Conservation (phyloP, 2,113 vertebrate species). For the Promerops cafer region DNA sequence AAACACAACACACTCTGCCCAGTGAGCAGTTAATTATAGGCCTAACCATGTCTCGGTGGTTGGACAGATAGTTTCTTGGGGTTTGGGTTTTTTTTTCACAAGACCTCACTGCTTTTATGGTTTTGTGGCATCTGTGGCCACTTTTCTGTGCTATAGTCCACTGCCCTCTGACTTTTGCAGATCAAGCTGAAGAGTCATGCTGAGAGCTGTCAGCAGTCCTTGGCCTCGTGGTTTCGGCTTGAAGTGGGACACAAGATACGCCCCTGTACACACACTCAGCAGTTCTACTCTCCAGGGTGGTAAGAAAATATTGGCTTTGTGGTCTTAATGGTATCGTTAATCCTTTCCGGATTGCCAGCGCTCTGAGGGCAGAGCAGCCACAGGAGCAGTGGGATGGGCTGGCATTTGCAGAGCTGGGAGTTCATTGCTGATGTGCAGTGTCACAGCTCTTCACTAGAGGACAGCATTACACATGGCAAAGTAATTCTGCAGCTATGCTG, state of each 20-base stretch:
- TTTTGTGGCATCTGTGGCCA: neutral
- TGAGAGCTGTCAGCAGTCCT: neutral
- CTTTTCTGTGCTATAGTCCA: neutral
- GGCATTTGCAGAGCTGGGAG: neutral
- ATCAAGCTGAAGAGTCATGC: neutral
- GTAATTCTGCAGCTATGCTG: neutral
- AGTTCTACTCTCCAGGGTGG: neutral
- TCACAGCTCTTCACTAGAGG: slow-evolving; percentile 16
- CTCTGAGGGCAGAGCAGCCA: neutral
- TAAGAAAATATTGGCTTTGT: neutral
- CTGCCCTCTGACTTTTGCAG: neutral
- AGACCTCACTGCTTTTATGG: neutral
- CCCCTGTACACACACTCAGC: no score
- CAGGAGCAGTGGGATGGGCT: neutral
- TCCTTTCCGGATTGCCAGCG: neutral
- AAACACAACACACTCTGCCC: neutral
- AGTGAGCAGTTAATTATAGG: neutral
- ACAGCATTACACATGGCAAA: neutral
- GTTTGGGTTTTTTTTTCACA: neutral
- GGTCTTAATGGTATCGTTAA: neutral
- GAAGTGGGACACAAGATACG: neutral
- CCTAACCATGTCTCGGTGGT: neutral
- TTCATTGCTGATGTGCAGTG: neutral
- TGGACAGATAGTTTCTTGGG: neutral
- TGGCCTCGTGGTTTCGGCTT: neutral